Percentiles rank a stretch among this genome's conserved stretches.
These are phyloP conservation scores for Aphelocoma californica DNA, from an alignment of 2,797 vertebrate genomes.

Conservation along the genomic window DNA sequence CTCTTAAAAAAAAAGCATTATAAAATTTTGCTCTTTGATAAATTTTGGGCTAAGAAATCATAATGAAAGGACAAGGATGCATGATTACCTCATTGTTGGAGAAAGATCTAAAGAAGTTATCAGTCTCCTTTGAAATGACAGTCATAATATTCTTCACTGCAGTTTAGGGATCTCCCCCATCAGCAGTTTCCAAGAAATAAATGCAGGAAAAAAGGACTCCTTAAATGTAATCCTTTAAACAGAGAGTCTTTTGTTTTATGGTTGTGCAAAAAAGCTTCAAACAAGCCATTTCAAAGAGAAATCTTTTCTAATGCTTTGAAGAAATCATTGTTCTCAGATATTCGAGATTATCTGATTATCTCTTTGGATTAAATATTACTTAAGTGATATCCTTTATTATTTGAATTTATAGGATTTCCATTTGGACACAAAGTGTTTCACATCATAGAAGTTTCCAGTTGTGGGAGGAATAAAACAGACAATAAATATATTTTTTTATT, in stretches of 20 bases:
- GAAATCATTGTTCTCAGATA: conserved; percentile 30
- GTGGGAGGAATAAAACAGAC: not conserved
- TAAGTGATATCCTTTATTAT: not conserved
- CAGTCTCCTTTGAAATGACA: conserved; percentile 47
- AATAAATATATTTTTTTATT: not conserved
- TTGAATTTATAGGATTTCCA: conserved; percentile 1
- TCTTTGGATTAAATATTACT: conserved; percentile 21
- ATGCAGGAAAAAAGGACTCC: not conserved
- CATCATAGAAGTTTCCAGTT: not conserved
- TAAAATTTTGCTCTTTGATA: conserved; percentile 45
- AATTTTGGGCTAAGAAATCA: not conserved
- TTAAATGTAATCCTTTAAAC: conserved; percentile 52
- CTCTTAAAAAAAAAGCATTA: not conserved
- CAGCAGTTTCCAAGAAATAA: conserved; percentile 23
- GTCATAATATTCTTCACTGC: not conserved
- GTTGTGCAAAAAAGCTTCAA: conserved; percentile 12
- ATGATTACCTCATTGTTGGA: conserved; percentile 45
- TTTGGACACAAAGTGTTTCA: not conserved
- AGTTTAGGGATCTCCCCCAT: conserved; percentile 5
- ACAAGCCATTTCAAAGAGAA: conserved; percentile 20
- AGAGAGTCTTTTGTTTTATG: conserved; percentile 54
- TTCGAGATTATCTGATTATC: not conserved
- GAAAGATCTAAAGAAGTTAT: conserved; percentile 61
- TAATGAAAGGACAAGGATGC: conserved; percentile 28
- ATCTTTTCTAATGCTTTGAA: conserved; percentile 40